Evolutionary conservation across 2,888 invertebrate species (phyloP), one percentile per base, ranked within the genome.

Genomic region (Ganaspis brasiliensis): DNA sequence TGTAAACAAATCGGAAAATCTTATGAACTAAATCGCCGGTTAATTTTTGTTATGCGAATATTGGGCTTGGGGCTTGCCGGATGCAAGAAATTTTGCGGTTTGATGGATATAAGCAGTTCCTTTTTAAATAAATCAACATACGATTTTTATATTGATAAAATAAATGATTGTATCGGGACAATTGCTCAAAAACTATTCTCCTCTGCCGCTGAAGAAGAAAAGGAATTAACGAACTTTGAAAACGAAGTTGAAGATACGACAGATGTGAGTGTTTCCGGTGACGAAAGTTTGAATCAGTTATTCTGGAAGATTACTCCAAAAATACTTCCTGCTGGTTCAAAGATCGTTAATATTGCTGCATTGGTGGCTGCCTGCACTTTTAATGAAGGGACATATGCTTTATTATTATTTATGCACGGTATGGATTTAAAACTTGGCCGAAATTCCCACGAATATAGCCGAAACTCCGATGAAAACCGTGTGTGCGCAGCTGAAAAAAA

Each of bases 251-350:
- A 83, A 79, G 79, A 85, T 80, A 75, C 82, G 74, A 80, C 78
- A 81, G 79, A 83, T 61, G 79, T 85, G 16, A 84, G 45, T 79
- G 83, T 85, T 52, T 86, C 82, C 10, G 85, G 83, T 59, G 83
- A 85, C 61, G 83, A n/a, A n/a, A n/a, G n/a, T n/a, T n/a, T n/a
- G n/a, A n/a, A n/a, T n/a, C n/a, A n/a, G n/a, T n/a, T n/a, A n/a
- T n/a, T n/a, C n/a, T n/a, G n/a, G n/a, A n/a, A n/a, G n/a, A n/a
- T n/a, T n/a, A n/a, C n/a, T n/a, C n/a, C n/a, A n/a, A n/a, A n/a
- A n/a, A n/a, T n/a, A n/a, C n/a, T n/a, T n/a, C n/a, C n/a, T n/a
- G n/a, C n/a, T n/a, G n/a, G n/a, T n/a, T n/a, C n/a, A n/a, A n/a
- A n/a, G n/a, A n/a, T n/a, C n/a, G n/a, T n/a, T n/a, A n/a, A n/a